Percentiles rank a stretch among this genome's conserved stretches.
Evolutionary conservation across 2,888 invertebrate genomes (phyloP).

Genomic region (Mimachlamys varia): DNA sequence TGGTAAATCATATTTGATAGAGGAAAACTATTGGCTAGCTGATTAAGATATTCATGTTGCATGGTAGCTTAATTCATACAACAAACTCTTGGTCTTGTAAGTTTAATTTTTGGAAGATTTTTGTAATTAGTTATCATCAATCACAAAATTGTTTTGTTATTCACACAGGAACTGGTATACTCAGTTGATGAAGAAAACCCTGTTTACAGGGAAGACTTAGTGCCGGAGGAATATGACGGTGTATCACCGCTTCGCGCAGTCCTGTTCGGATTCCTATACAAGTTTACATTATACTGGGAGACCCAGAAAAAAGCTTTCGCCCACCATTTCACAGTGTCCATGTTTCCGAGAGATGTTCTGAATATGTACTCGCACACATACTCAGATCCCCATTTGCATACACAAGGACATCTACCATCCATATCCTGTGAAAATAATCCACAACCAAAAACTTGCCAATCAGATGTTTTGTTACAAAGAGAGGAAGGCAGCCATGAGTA

Average conservation of each 20-base stretch:
- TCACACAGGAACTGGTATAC: constrained; percentile 28
- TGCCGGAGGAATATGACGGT: not conserved
- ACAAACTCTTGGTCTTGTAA: not conserved
- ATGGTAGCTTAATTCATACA: no score
- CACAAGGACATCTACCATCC: not conserved
- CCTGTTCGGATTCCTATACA: constrained; percentile 29
- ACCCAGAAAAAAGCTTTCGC: not conserved
- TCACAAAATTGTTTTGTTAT: not conserved
- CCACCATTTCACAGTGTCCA: constrained; percentile 62
- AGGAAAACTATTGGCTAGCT: no score
- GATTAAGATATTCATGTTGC: no score
- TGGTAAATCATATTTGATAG: no score
- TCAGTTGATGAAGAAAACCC: constrained; percentile 36
- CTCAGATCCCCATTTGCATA: not conserved
- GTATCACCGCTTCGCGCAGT: constrained; percentile 18
- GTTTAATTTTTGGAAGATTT: no score
- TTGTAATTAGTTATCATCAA: no score
- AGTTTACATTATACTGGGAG: constrained; percentile 33
- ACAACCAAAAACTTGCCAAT: not conserved
- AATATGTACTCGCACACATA: constrained; percentile 62
- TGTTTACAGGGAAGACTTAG: not conserved
- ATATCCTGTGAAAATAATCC: not conserved
- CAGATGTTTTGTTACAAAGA: not conserved
- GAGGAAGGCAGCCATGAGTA: not conserved
- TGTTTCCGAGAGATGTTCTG: constrained; percentile 52